These are phyloP conservation scores for Ypsolopha sequella DNA, from an alignment of 2,888 invertebrate species.

Conservation along the genomic window DNA sequence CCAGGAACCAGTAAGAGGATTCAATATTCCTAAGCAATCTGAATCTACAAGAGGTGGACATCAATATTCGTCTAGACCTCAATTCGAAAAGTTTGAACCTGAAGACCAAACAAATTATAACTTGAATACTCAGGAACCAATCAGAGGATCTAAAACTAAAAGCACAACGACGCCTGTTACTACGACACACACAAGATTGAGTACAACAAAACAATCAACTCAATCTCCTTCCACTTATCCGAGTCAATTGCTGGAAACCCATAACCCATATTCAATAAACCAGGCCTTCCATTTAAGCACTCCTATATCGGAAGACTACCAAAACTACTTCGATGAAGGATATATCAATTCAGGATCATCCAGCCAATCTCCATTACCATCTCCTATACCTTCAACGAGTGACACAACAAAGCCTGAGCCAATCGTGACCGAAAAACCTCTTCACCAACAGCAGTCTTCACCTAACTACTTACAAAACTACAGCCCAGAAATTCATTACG, in stretches of 20 bases:
- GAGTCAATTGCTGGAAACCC: slow-evolving; percentile 52
- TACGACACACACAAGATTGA: slow-evolving; percentile 18
- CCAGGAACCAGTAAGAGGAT: slow-evolving; percentile 21
- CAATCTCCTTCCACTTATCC: slow-evolving; percentile 41
- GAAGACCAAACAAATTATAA: not conserved
- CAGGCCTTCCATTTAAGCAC: slow-evolving; percentile 63
- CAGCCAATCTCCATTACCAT: slow-evolving; percentile 9
- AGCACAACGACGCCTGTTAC: slow-evolving; percentile 31
- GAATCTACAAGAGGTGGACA: slow-evolving; percentile 32
- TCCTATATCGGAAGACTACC: slow-evolving; percentile 43
- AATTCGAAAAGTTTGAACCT: not conserved
- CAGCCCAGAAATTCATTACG: slow-evolving; percentile 52
- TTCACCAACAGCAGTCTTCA: slow-evolving; percentile 32
- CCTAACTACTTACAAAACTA: slow-evolving; percentile 46
- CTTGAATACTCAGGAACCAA: slow-evolving; percentile 14
- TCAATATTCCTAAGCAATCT: slow-evolving; percentile 11
- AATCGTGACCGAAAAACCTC: slow-evolving; percentile 29
- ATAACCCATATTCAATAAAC: slow-evolving; percentile 62
- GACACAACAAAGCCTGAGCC: not conserved
- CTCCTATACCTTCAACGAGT: slow-evolving; percentile 3
- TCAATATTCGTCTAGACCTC: slow-evolving; percentile 27
- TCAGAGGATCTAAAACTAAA: slow-evolving; percentile 1
- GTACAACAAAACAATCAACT: slow-evolving; percentile 28
- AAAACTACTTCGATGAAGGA: slow-evolving; percentile 47
- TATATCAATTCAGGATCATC: slow-evolving; percentile 25